Evolutionary conservation across 2,888 invertebrate genomes (phyloP), one percentile per base, ranked within the genome.

Genomic region (Drosophila kokeensis): DNA sequence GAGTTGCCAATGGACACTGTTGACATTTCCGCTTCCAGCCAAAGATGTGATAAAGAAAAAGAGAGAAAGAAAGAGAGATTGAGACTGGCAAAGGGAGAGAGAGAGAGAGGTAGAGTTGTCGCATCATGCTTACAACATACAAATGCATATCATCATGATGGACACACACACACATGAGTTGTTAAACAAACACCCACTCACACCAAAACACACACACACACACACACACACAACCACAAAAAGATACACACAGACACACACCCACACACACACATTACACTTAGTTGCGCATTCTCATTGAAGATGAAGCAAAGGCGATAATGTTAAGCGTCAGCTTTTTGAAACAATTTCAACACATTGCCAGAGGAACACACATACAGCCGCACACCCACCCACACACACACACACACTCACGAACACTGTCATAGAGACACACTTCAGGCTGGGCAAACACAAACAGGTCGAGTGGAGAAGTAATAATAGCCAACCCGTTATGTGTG

Each of bases 281-380:
- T 52, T 30, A 42, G 57, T 64, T 64, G 50, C 65, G 57, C 55
- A 30, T 53, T 42, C 70, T 62, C 73, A 75, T 81, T 73, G 75
- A 82, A 73, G 70, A 71, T 73, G 82, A 78, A 67, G 81, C 82
- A 75, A 65, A 72, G 78, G 73, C 84, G 82, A 83, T 82, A 84
- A 82, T 82, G 75, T 81, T 81, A 83, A 81, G 79, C 84, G 81
- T 83, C 84, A 84, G 82, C 82, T 81, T 81, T 81, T 83, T 78
- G 81, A 83, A 82, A 81, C 84, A 83, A 83, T 83, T 83, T 81
- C 82, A 73, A 73, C 83, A 83, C 83, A 76, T 69, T 60, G 53
- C 54, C 61, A 59, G n/a, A 49, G 55, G 60, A 48, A 54, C 59
- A 66, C 60, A 66, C 49, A 61, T 36, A 40, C 50, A 34, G 36